phyloP scores from a whole-genome alignment of 2,113 vertebrate genomes.

The Fregetta grallaria region DNA sequence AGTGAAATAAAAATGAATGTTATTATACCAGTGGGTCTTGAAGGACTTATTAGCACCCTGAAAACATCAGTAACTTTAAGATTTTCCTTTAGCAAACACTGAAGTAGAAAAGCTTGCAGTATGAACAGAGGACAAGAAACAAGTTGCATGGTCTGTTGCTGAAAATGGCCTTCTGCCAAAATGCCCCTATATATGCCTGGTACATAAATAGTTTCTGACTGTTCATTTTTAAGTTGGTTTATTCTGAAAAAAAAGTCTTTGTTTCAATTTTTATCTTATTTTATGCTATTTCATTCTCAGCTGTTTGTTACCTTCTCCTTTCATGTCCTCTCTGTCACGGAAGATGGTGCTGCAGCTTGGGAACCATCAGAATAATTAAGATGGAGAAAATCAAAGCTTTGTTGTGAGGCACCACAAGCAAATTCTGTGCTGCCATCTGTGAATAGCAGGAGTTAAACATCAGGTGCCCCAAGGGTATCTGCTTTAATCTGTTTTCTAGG shows the following conservation, averaged over 20 bases:
- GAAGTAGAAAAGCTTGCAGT: neutral
- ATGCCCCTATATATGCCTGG: rapidly evolving
- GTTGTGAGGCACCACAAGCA: neutral
- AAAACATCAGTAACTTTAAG: neutral
- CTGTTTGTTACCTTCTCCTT: neutral
- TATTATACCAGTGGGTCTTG: neutral
- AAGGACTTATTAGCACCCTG: neutral
- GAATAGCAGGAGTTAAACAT: neutral
- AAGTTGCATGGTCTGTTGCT: neutral
- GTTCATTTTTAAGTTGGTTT: neutral
- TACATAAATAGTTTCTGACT: neutral
- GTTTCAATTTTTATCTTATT: neutral
- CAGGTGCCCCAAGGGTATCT: neutral
- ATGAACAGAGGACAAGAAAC: neutral
- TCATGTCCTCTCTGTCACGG: neutral
- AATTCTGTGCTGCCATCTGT: neutral
- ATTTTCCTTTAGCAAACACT: neutral
- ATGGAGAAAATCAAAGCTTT: neutral
- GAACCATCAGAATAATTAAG: neutral
- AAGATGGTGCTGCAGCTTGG: neutral
- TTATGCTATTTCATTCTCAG: neutral
- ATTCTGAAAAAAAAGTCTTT: neutral
- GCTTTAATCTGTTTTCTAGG: neutral
- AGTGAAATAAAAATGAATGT: neutral
- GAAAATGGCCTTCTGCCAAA: neutral